Evolutionary conservation across 2,888 invertebrate genomes (phyloP).

Genomic region (Siphlonurus alternatus): DNA sequence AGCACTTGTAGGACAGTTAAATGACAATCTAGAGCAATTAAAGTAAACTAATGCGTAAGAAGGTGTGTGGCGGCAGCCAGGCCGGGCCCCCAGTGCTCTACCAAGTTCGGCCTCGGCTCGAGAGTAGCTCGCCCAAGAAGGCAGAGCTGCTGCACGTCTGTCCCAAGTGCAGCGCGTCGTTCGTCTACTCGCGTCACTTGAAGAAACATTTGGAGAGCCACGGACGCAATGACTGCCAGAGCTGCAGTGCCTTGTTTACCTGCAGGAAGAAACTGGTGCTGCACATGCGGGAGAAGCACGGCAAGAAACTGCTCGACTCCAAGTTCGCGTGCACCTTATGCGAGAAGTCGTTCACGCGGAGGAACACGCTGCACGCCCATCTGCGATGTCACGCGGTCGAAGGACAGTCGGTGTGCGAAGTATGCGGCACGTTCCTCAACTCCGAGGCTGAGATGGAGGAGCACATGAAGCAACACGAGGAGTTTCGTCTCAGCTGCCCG

Average conservation of each 20-base stretch:
- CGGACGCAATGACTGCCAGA: slow-evolving; percentile 17
- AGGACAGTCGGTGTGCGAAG: slow-evolving; percentile 18
- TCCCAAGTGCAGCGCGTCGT: slow-evolving; percentile 4
- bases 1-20: too few species aligned
- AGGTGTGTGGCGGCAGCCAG: not conserved
- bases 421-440: slow-evolving; percentile 20
- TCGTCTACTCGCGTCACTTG: slow-evolving; percentile 9
- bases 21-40: too few species aligned
- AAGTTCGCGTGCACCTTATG: slow-evolving; percentile 19
- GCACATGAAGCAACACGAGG: slow-evolving; percentile 18
- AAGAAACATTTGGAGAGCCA: slow-evolving; percentile 18
- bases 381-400: slow-evolving; percentile 18
- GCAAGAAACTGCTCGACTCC: slow-evolving; percentile 15
- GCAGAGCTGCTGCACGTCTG: not conserved
- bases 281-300: slow-evolving; percentile 18
- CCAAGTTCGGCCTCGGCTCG: not conserved
- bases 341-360: slow-evolving; percentile 18
- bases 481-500: slow-evolving; percentile 16
- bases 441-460: slow-evolving; percentile 14
- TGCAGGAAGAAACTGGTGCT: slow-evolving; percentile 17
- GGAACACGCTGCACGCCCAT: slow-evolving; percentile 18
- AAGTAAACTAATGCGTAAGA: slow-evolving; percentile 1
- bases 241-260: slow-evolving; percentile 17
- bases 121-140: not conserved
- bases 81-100: not conserved